Evolutionary conservation across 1,140 invertebrate species (phyloP).

Genomic region (Drosophila arizonae): DNA sequence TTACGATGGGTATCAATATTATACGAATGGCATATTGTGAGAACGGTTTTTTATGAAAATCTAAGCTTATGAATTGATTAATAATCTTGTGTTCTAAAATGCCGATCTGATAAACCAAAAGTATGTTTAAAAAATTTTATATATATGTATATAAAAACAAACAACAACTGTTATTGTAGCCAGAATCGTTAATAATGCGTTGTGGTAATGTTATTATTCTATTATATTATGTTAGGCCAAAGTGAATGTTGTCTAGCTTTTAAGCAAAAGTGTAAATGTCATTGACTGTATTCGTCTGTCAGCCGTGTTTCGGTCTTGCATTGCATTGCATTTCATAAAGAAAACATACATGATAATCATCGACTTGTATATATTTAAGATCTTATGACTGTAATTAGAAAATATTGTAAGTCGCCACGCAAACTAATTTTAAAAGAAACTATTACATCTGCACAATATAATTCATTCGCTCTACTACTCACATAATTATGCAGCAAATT

Average conservation of each 20-base stretch:
- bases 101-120: conserved; percentile 71
- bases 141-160: conserved; percentile 68
- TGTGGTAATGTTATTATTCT: conserved; percentile 58
- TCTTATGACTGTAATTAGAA: conserved; percentile 27
- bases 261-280: conserved; percentile 66
- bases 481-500: conserved; percentile 27
- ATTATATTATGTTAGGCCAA: conserved; percentile 38
- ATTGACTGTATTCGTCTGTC: conserved; percentile 57
- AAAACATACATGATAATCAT: conserved; percentile 50
- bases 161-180: conserved; percentile 71
- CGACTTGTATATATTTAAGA: conserved; percentile 54
- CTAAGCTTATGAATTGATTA: conserved; percentile 46
- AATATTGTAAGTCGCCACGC: conserved; percentile 23
- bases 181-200: conserved; percentile 68
- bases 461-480: conserved; percentile 24
- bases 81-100: conserved; percentile 22
- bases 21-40: conserved; percentile 97
- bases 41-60: conserved; percentile 83
- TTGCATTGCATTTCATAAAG: conserved; percentile 49
- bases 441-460: conserved; percentile 24
- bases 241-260: conserved; percentile 36
- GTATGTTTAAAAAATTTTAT: conserved; percentile 62
- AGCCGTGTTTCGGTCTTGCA: conserved; percentile 31
- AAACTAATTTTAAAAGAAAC: conserved; percentile 21
- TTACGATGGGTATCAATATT: conserved; percentile 99